Evolutionary conservation across 2,888 invertebrate species (phyloP), one percentile per base, ranked within the genome.

Genomic region (Piscicola geometra): DNA sequence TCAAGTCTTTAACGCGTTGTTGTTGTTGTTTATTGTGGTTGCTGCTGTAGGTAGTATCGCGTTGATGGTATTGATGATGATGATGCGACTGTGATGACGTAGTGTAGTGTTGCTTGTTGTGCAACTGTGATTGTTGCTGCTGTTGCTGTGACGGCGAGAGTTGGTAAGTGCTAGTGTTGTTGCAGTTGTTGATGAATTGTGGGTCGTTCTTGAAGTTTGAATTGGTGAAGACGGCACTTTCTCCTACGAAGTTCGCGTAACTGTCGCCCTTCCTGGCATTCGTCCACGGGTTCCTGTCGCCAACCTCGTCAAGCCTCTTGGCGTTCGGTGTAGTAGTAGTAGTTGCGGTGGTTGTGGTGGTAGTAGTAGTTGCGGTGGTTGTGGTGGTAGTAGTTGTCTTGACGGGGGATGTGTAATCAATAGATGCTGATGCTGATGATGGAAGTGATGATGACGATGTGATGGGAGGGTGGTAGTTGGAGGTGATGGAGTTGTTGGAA

Each of bases 161-260:
- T n/a, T 35, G 30, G 2, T 32, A 56, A 33, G 15, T 28, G 73
- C 15, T 64, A 18, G 15, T 50, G 15, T 18, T 50, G 52, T 18
- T 15, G n/a, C n/a, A 18, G n/a, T 50, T 18, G 15, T n/a, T n/a
- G n/a, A n/a, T n/a, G n/a, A n/a, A n/a, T 2, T 5, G 30, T 12
- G 25, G 35, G 36, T 70, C 28, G 70, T 41, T 5, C 15, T 70
- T 70, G 70, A 70, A 41, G 28, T 47, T 73, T 5, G 67, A 67
- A 30, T 67, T 67, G 21, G 67, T 67, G 35, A 67, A 33, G 28
- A 67, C 67, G 21, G 67, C 30, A 12, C 67, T 35, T 28, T 67
- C 67, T 5, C 12, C 32, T n/a, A 67, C 12, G 5, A 67, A 30
- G 35, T 67, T 32, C 2, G 5, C 67, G 18, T 12, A 67, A 30